Evolutionary conservation across 2,113 vertebrate species (phyloP), one percentile per base, ranked within the genome.

Genomic region (Trogon melanurus): DNA sequence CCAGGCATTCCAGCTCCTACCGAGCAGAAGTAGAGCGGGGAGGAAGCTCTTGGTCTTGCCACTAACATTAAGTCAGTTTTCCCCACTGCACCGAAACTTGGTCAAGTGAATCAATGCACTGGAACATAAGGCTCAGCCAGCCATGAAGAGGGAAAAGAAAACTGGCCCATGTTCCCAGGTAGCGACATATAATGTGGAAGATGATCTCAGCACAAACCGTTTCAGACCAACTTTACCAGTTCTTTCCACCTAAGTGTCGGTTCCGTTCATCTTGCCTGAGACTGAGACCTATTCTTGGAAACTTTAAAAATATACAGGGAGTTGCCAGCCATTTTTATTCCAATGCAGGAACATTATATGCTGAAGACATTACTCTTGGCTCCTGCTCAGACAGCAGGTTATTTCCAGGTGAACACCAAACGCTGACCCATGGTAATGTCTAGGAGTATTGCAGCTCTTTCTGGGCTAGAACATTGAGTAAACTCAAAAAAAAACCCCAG

Each of bases 211-310:
- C 58, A 45, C 53, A 60, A 89, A 81, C 48, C 0, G 2, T 78
- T 92, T 80, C 96, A 94, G 85, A 85, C 60, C 83, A 93, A 93
- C 26, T 94, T 96, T 89, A 95, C 88, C 62, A 90, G 50, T 96
- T 96, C 71, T 97, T 97, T 92, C 96, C 96, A 92, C 93, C 70
- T 80, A 73, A 82, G 60, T 45, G 67, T 91, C 88, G 87, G 83
- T 70, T 97, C 78, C 58, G 78, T 96, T 96, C 85, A 81, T 95
- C 95, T 91, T 94, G 69, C 84, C 92, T 91, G 75, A 94, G 92
- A 94, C 76, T 86, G 60, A 58, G 53, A 58, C 38, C 95, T 97
- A 97, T 97, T 97, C 97, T 96, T 95, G 93, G 95, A 94, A 96
- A 82, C 44, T 12, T 93, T 96, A 95, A 96, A 97, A 97, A 96